Evolutionary conservation across 1,140 invertebrate species (phyloP).

Genomic region (Pseudobourletiella spinata): DNA sequence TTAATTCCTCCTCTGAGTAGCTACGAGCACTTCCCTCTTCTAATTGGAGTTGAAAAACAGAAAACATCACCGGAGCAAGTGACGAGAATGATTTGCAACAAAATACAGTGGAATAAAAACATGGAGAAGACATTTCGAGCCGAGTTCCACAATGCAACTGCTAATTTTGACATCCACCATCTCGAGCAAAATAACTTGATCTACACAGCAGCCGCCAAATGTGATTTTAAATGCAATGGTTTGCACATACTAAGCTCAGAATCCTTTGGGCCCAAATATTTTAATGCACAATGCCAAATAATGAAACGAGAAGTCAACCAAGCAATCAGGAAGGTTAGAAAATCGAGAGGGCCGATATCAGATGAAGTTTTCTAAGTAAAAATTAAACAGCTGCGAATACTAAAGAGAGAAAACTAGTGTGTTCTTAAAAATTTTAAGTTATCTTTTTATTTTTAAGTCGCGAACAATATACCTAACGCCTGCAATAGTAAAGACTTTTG

Average conservation of each 20-base stretch:
- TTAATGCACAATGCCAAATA: neutral
- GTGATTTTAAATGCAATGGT: neutral
- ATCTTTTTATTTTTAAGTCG: neutral
- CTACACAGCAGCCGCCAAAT: neutral
- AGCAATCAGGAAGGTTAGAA: neutral
- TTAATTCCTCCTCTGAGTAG: neutral
- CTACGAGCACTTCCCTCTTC: neutral
- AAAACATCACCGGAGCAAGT: too few species aligned
- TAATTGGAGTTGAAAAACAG: neutral
- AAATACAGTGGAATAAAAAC: neutral
- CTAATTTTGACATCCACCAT: neutral
- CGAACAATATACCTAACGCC: too few species aligned
- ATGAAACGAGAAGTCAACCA: neutral
- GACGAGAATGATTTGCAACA: neutral
- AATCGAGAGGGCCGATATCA: neutral
- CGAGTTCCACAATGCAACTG: neutral
- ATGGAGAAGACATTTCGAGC: neutral
- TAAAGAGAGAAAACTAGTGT: neutral
- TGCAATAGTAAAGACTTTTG: too few species aligned
- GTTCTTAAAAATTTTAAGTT: neutral
- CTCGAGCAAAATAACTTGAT: too few species aligned
- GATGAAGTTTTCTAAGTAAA: too few species aligned
- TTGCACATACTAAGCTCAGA: neutral
- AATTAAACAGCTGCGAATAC: neutral
- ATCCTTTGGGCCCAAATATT: too few species aligned